phyloP scores from a whole-genome alignment of 2,113 vertebrate genomes.

The Amphiprion ocellaris region DNA sequence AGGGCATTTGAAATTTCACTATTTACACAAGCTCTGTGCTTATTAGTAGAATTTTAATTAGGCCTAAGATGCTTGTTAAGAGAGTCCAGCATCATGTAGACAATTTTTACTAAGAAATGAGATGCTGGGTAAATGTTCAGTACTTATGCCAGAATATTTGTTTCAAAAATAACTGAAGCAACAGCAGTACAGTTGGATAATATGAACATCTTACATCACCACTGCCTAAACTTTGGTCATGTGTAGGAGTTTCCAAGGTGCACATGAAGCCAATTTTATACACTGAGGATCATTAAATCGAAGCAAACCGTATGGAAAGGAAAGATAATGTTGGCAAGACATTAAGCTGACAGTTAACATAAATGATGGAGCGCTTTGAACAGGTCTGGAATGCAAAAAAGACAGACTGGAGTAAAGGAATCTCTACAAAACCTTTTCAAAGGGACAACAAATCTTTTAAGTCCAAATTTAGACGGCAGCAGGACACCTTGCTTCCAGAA shows the following conservation, averaged over 20 bases:
- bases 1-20: too few species aligned
- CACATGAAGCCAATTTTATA: conserved; percentile 38
- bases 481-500: neutral
- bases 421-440: neutral
- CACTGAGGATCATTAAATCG: conserved; percentile 4
- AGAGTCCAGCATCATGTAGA: neutral
- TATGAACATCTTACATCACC: conserved; percentile 53
- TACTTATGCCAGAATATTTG: conserved; percentile 11
- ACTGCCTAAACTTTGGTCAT: conserved; percentile 33
- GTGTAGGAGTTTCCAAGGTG: conserved; percentile 52
- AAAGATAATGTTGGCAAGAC: conserved; percentile 28
- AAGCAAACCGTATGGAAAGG: conserved; percentile 9
- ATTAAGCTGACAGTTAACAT: conserved; percentile 9
- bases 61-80: neutral
- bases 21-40: too few species aligned
- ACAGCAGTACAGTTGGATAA: conserved; percentile 18
- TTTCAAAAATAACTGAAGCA: conserved; percentile 40
- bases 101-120: neutral
- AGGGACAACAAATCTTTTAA: neutral
- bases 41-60: neutral
- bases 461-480: conserved; percentile 3
- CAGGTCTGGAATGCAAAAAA: neutral
- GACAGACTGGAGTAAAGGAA: neutral
- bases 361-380: neutral
- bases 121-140: neutral